These are phyloP conservation scores for Pyrrhia umbra DNA, from an alignment of 2,888 invertebrate species.

Conservation along the genomic window DNA sequence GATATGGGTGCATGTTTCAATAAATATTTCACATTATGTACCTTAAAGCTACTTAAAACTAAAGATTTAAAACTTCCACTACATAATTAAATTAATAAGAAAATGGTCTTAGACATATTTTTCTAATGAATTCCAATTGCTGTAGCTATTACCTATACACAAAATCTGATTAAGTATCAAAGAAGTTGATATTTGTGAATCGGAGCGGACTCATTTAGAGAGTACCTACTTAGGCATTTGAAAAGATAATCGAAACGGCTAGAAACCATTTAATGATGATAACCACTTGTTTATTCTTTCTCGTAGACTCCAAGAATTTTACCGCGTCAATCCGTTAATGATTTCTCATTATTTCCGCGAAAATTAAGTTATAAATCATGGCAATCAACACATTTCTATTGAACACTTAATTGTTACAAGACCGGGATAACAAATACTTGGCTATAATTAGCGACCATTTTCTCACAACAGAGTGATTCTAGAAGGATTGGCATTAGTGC, in stretches of 20 bases:
- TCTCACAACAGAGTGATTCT: conserved; percentile 52
- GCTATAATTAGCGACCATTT: conserved; percentile 48
- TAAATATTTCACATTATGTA: too few relatives aligned
- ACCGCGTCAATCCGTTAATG: background rate
- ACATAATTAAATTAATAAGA: too few relatives aligned
- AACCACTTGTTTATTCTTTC: background rate
- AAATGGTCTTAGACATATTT: too few relatives aligned
- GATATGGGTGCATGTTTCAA: too few relatives aligned
- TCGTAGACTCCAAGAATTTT: background rate
- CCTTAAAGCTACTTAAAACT: too few relatives aligned
- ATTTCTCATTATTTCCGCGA: conserved; percentile 16
- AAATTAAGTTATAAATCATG: conserved; percentile 29
- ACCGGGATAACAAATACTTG: conserved; percentile 12
- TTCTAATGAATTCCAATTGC: too few relatives aligned
- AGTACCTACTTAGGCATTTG: too few relatives aligned
- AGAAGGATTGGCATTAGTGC: conserved; percentile 65
- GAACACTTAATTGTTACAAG: conserved; percentile 14
- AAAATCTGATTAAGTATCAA: too few relatives aligned
- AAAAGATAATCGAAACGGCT: background rate
- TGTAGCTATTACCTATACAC: too few relatives aligned
- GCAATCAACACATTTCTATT: conserved; percentile 31
- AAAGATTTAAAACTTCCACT: too few relatives aligned
- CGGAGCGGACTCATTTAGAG: too few relatives aligned
- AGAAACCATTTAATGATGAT: background rate
- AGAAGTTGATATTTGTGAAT: too few relatives aligned